Percentiles rank a stretch among this genome's conserved stretches.
Conservation (phyloP, 2,113 vertebrate genomes). For the Mesoclemmys tuberculata region DNA sequence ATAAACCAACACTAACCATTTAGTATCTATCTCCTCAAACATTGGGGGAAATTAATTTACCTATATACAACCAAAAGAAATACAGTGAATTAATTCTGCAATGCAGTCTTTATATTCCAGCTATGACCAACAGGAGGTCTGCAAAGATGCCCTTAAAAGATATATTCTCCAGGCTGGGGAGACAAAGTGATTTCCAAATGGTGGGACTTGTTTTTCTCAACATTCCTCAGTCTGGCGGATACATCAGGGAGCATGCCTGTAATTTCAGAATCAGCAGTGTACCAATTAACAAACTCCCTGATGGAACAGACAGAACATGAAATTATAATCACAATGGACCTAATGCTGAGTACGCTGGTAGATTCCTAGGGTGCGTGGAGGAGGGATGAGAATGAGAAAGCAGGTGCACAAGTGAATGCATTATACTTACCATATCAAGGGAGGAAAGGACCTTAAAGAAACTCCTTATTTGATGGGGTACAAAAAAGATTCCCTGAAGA, state of each 20-base stretch:
- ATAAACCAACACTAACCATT: background rate
- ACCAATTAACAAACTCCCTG: background rate
- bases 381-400: background rate
- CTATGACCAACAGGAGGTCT: background rate
- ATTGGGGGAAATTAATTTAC: background rate
- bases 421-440: background rate
- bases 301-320: rapidly evolving
- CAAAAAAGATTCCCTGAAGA: background rate
- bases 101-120: background rate
- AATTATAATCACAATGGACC: background rate
- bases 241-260: background rate
- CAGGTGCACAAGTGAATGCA: rapidly evolving
- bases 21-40: background rate
- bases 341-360: background rate
- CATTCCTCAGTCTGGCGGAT: rapidly evolving
- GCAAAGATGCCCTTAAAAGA: background rate
- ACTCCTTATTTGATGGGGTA: background rate
- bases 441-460: background rate
- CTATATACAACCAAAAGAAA: background rate
- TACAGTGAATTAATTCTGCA: background rate
- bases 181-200: background rate
- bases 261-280: background rate
- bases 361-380: background rate
- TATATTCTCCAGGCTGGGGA: background rate
- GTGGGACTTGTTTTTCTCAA: rapidly evolving